Percentiles rank a stretch among this genome's conserved stretches.
Evolutionary conservation across 2,113 vertebrate genomes (phyloP).

Genomic region (Plecturocebus donacophilus): DNA sequence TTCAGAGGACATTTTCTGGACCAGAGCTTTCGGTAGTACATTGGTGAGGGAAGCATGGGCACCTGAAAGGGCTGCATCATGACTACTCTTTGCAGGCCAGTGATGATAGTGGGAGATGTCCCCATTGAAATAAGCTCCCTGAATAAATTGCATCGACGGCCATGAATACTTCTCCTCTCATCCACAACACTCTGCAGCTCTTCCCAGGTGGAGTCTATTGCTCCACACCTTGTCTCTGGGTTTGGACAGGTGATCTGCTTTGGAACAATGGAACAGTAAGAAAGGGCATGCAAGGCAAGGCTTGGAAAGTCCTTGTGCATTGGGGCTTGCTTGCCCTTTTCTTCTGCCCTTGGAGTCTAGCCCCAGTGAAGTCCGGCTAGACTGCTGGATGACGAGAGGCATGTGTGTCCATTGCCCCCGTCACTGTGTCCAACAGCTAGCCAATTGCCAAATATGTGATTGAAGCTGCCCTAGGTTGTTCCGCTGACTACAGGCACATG

Average conservation of each 20-base stretch:
- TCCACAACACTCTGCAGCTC: background rate
- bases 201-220: background rate
- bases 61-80: background rate
- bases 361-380: background rate
- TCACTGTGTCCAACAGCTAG: background rate
- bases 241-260: background rate
- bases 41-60: background rate
- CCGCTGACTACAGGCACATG: background rate
- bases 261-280: background rate
- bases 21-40: background rate
- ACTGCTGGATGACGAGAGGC: background rate
- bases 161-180: background rate
- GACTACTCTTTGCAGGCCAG: background rate
- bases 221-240: background rate
- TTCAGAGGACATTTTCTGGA: background rate
- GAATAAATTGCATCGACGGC: background rate
- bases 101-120: background rate
- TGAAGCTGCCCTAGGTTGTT: background rate
- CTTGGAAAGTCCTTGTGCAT: background rate
- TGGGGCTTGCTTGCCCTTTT: background rate
- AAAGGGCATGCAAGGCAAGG: background rate
- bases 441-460: background rate
- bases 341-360: background rate
- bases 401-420: background rate
- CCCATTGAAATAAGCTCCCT: background rate